Evolutionary conservation across 2,113 vertebrate genomes (phyloP).

Genomic region (Pyrgilauda ruficollis): DNA sequence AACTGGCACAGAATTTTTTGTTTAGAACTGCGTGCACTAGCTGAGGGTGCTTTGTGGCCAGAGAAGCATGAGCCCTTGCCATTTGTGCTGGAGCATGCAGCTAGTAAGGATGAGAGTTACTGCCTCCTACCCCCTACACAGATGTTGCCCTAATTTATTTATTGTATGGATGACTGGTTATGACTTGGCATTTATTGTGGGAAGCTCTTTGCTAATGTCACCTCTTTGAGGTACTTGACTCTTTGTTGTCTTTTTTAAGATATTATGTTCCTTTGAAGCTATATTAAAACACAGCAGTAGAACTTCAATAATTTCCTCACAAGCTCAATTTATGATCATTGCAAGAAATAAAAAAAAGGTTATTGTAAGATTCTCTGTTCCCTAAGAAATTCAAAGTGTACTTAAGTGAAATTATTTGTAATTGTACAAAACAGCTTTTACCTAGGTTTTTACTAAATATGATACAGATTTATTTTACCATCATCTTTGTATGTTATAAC

Average conservation of each 20-base stretch:
- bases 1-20: not conserved
- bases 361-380: not conserved
- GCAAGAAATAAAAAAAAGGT: not conserved
- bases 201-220: not conserved
- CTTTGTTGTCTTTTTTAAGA: not conserved
- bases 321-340: not conserved
- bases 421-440: not conserved
- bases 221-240: not conserved
- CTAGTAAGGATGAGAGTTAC: not conserved
- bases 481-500: not conserved
- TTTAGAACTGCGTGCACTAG: not conserved
- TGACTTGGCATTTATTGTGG: not conserved
- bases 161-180: not conserved
- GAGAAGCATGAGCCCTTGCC: rapidly evolving
- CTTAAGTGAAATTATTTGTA: not conserved
- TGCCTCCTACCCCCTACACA: not conserved
- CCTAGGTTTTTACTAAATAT: not conserved
- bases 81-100: not conserved
- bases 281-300: not conserved
- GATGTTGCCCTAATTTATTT: not conserved
- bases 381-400: not conserved
- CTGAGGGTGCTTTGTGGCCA: not conserved
- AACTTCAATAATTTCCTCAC: not conserved
- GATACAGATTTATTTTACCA: not conserved
- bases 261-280: not conserved